A percentile compares a stretch with the other conserved stretches of the same genome.
Conservation (phyloP, 2,113 vertebrate genomes). For the Vanacampus margaritifer region DNA sequence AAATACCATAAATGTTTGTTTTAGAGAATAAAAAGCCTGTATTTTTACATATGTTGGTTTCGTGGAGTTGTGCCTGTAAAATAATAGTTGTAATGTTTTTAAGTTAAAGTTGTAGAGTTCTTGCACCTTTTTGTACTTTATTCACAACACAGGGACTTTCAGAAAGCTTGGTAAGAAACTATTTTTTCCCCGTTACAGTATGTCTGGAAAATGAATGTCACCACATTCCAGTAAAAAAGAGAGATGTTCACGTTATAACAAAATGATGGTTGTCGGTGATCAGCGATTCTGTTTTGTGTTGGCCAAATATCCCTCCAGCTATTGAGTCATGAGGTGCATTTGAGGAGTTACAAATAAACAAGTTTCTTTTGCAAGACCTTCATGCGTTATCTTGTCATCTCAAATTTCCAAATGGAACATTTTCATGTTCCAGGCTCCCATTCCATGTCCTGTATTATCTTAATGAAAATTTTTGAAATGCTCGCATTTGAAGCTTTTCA, state of each 20-base stretch:
- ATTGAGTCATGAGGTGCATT: background rate
- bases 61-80: conserved; percentile 12
- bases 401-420: background rate
- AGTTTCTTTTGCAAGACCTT: background rate
- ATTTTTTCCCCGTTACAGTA: background rate
- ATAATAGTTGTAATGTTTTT: conserved; percentile 38
- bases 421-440: background rate
- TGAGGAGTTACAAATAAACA: background rate
- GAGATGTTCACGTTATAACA: background rate
- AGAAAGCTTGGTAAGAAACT: background rate
- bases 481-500: background rate
- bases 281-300: background rate
- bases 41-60: conserved; percentile 29
- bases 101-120: conserved; percentile 57
- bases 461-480: background rate
- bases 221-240: background rate
- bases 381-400: background rate
- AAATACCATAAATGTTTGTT: conserved; percentile 29
- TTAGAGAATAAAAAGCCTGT: conserved; percentile 18
- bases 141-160: background rate
- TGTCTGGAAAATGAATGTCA: background rate
- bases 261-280: background rate
- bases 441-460: background rate
- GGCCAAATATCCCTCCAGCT: background rate
- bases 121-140: background rate